Conservation (phyloP, 2,113 vertebrate species). For the Ptyas mucosa region DNA sequence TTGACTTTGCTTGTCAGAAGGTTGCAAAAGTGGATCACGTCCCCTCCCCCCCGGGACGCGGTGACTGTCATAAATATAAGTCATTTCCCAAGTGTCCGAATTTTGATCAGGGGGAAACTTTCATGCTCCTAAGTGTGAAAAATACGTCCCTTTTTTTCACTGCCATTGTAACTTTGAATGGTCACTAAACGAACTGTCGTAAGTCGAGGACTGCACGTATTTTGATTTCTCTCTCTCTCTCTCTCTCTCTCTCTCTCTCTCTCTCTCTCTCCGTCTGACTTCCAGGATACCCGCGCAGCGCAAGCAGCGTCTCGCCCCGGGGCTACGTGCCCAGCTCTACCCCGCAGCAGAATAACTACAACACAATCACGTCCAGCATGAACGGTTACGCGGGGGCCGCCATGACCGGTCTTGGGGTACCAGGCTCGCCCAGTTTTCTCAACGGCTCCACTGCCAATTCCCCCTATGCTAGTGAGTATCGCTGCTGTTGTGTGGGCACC, state of each 20-base stretch:
- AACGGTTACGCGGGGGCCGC: conserved; percentile 79
- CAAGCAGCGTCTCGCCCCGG: conserved; percentile 82
- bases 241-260: not conserved
- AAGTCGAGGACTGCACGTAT: no score
- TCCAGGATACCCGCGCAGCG: conserved; percentile 86
- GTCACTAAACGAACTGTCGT: not conserved
- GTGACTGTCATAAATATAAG: not conserved
- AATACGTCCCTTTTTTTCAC: not conserved
- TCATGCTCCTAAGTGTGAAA: no score
- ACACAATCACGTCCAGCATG: conserved; percentile 82
- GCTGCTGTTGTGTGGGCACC: accelerated
- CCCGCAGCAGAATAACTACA: conserved; percentile 88
- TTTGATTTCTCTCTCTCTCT: no score
- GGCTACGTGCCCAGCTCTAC: conserved; percentile 89
- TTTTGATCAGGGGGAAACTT: not conserved
- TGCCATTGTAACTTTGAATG: not conserved
- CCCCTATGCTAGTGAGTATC: conserved; percentile 91
- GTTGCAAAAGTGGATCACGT: not conserved
- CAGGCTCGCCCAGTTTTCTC: conserved; percentile 92
- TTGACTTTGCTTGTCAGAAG: not conserved
- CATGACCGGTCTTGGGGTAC: conserved; percentile 88
- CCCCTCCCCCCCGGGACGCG: no score
- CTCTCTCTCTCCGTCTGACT: not conserved
- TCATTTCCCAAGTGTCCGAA: not conserved
- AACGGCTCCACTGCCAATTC: conserved; percentile 91